A percentile compares a stretch with the other conserved stretches of the same genome.
phyloP scores from a whole-genome alignment of 1,140 invertebrate species.

The Octopus bimaculoides region DNA sequence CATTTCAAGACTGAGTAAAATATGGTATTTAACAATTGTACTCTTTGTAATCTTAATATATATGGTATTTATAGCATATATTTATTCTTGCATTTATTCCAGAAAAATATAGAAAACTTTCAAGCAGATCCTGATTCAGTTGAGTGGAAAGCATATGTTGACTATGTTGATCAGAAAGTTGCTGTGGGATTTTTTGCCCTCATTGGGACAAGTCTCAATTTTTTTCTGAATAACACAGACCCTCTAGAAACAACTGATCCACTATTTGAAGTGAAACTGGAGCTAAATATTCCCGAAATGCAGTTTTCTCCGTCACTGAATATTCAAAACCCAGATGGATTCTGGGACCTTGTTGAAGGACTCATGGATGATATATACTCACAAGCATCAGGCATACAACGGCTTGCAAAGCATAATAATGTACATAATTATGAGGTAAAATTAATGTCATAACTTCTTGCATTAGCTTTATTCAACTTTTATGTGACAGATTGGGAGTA shows the following conservation, averaged over 20 bases:
- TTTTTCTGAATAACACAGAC: slow-evolving; percentile 89
- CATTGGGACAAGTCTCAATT: slow-evolving; percentile 73
- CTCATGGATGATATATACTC: slow-evolving; percentile 80
- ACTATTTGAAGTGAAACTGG: slow-evolving; percentile 76
- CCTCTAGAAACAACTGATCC: slow-evolving; percentile 71
- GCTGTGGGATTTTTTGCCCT: slow-evolving; percentile 76
- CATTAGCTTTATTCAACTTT: no score
- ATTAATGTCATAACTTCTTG: no score
- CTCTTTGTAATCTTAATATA: neutral
- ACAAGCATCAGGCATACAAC: slow-evolving; percentile 74
- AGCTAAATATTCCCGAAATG: slow-evolving; percentile 74
- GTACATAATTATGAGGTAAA: slow-evolving; percentile 54
- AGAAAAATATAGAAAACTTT: slow-evolving; percentile 79
- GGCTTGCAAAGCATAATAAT: slow-evolving; percentile 59
- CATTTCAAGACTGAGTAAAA: no score
- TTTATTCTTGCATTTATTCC: slow-evolving; percentile 20
- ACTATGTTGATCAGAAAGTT: slow-evolving; percentile 82
- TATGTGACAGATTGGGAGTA: no score
- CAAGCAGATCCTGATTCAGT: slow-evolving; percentile 67
- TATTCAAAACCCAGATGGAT: slow-evolving; percentile 71
- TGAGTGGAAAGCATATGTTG: slow-evolving; percentile 81
- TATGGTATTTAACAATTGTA: no score
- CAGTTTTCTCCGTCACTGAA: slow-evolving; percentile 76
- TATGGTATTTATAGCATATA: neutral
- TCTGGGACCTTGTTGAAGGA: slow-evolving; percentile 73